Base-by-base conservation (phyloP, 2,888 invertebrate species). In the Actias luna region DNA sequence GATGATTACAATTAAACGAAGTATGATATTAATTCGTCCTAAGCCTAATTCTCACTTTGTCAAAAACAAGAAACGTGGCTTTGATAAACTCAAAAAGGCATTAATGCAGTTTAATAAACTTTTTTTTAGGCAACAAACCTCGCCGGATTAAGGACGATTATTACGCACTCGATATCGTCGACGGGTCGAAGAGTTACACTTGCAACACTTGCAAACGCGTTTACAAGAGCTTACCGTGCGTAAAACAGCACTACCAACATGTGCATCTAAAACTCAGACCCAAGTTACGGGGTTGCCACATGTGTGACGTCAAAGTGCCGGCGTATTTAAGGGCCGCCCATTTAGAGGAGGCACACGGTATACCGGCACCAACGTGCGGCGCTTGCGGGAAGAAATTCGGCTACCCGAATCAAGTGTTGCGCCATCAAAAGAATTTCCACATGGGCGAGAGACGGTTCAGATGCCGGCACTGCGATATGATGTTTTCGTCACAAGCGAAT, bases 381-480 rank as follows among this genome's bases (percentile, higher is more conserved):
- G 81, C 79, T 18, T 85, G 84, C 66, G 83, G 82, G 7, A 82
- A 80, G 63, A 84, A 83, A 59, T 84, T 84, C 65, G 68, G 77
- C 0, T 83, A 68, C 61, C 81, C 79, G 0, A 73, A 71, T 22
- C 70, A 72, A 64, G 77, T 83, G 7, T 59, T 82, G 39, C 65
- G 69, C 1, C 83, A 83, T 27, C 84, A 84, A 61, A 82, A 77
- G 68, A 60, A 63, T 0, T 63, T 69, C 10, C 85, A 84, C 60
- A 83, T 84, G 84, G 80, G 78, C 2, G 85, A 84, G 55, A 80
- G 72, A 46, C 66, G 67, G 0, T 76, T 71, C 55, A 59, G 62
- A 0, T 84, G 84, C 29, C 42, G 62, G 0, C 35, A 67, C 0
- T 84, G 84, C 59, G 69, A 71, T 0, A 65, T 76, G 69, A 70